Evolutionary conservation across 2,113 vertebrate genomes (phyloP).

Genomic region (Rhineura floridana): DNA sequence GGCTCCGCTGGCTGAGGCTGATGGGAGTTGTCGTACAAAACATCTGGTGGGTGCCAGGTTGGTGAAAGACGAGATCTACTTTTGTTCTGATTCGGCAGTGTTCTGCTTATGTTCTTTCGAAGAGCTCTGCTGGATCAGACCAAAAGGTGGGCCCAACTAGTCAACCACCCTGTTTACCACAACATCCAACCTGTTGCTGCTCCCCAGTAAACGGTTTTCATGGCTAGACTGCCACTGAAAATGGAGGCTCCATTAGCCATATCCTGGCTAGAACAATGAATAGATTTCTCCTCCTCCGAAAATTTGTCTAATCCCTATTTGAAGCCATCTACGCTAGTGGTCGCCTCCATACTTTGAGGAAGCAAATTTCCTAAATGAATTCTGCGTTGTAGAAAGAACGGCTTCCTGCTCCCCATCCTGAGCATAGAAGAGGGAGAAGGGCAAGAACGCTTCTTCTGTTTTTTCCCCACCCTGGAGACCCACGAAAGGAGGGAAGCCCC

Average conservation of each 20-base stretch:
- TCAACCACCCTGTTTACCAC: no score
- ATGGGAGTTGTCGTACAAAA: background rate
- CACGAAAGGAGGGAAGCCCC: background rate
- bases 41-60: background rate
- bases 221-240: background rate
- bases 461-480: background rate
- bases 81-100: no score
- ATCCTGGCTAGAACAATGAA: background rate
- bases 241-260: background rate
- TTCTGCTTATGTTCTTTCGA: no score
- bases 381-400: background rate
- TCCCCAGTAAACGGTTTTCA: background rate
- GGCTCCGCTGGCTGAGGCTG: background rate
- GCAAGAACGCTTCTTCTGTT: background rate
- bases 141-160: background rate
- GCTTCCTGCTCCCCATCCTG: background rate
- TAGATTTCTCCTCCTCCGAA: background rate
- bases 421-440: background rate
- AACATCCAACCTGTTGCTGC: no score
- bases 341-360: background rate
- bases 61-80: no score
- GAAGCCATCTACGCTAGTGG: background rate
- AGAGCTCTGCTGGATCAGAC: no score
- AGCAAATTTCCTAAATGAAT: background rate
- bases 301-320: background rate